Base-by-base conservation (phyloP, 2,797 vertebrate genomes). In the Otolemur crassicaudatus region DNA sequence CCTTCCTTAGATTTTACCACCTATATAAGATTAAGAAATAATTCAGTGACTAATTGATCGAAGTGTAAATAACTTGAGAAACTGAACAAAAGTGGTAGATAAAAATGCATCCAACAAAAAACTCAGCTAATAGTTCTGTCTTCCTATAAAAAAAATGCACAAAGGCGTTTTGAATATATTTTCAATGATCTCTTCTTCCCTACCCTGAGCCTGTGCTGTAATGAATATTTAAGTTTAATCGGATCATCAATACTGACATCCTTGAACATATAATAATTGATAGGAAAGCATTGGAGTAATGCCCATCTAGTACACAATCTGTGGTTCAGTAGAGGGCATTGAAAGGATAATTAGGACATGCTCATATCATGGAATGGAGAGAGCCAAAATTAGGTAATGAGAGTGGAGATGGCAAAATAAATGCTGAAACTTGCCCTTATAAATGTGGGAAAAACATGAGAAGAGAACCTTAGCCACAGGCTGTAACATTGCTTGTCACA, bases 151-250 rank as follows among this genome's bases (percentile, higher is more conserved):
- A 27, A 37, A 73, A 67, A 69, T 73, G 8, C 1, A 19, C 34
- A 81, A 3, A 1, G 1, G 46, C 13, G 46, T 73, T 80, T 77
- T 80, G 65, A 87, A 87, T 87, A 91, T 83, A 80, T 96, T 87
- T 80, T 25, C 5, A 69, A 63, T 77, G 70, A 49, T 91, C 22
- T 93, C 25, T 3, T 70, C 69, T 37, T 40, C 6, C 6, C 34
- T 16, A 61, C 23, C 3, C 40, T 49, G 11, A 83, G 43, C 17
- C 8, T 72, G 22, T 49, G 72, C 4, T 91, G 9, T 81, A 60
- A 84, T 90, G 69, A 12, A 61, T 87, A 91, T 90, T 94, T 65
- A 93, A 53, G 72, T 76, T 93, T 87, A 72, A 84, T 93, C 94
- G 95, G 12, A 92, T 87, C 43, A 83, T 91, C 76, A 43, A 63